These are phyloP conservation scores for Tympanoctomys barrerae DNA, from an alignment of 2,797 vertebrate species.

Conservation along the genomic window DNA sequence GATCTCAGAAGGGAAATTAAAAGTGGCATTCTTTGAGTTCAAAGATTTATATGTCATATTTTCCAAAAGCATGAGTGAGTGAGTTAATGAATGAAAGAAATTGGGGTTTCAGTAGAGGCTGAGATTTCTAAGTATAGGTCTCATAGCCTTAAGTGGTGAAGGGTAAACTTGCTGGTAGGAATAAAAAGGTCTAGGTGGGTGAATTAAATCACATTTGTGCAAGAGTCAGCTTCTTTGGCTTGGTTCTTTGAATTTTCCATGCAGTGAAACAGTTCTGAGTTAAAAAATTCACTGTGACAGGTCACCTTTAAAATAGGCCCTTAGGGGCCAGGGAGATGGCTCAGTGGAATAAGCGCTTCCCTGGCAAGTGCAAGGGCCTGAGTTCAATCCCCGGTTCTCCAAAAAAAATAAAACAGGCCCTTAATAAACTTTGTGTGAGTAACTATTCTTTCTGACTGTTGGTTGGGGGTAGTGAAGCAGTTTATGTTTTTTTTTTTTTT, in stretches of 20 bases:
- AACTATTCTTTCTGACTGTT: conserved; percentile 58
- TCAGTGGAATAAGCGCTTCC: no score
- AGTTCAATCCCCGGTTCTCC: no score
- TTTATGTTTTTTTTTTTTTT: neutral
- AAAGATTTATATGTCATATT: conserved; percentile 7
- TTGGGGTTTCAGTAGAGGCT: conserved; percentile 8
- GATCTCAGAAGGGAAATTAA: conserved; percentile 41
- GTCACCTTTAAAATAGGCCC: conserved; percentile 57
- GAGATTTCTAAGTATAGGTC: neutral
- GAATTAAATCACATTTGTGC: neutral
- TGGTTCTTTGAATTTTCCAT: neutral
- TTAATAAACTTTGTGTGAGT: conserved; percentile 24
- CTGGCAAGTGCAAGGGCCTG: no score
- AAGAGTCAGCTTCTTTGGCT: neutral
- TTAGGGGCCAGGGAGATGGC: no score
- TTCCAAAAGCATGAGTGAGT: neutral
- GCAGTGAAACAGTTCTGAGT: neutral
- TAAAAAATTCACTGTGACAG: neutral
- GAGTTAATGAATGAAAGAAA: neutral
- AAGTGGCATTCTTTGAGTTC: conserved; percentile 53
- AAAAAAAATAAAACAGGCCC: no score
- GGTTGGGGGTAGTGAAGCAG: neutral
- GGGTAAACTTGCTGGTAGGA: neutral
- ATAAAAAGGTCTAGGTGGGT: no score
- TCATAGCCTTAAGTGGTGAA: neutral